A percentile compares a stretch with the other conserved stretches of the same genome.
phyloP scores from a whole-genome alignment of 2,113 vertebrate genomes.

The Phaethon lepturus region DNA sequence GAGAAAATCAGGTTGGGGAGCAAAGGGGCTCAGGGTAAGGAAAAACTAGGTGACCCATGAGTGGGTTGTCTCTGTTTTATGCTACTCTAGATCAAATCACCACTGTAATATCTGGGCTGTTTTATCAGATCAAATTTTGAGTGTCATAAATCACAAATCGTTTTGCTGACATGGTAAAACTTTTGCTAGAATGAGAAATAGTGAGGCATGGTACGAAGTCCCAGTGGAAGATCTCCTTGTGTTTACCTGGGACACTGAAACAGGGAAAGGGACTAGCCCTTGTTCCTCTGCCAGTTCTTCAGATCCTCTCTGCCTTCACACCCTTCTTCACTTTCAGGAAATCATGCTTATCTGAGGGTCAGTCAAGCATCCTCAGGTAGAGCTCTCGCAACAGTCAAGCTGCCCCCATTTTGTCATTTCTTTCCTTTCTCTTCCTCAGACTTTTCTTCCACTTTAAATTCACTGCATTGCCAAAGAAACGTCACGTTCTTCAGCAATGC shows the following conservation, averaged over 20 bases:
- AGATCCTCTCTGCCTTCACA: not conserved
- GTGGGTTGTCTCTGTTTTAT: not conserved
- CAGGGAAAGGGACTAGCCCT: not conserved
- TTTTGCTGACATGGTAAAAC: not conserved
- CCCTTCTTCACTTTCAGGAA: not conserved
- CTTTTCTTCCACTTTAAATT: not conserved
- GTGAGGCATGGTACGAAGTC: not conserved
- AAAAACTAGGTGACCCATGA: not conserved
- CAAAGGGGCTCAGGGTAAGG: not conserved
- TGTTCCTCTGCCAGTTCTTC: not conserved
- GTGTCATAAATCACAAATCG: not conserved
- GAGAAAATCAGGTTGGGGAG: not conserved
- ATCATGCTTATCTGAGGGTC: not conserved
- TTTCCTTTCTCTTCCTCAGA: not conserved
- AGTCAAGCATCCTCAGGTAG: not conserved
- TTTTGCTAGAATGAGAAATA: not conserved
- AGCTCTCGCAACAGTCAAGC: not conserved
- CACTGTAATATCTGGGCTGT: not conserved
- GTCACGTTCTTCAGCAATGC: not conserved
- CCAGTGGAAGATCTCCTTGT: not conserved
- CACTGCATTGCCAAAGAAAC: not conserved
- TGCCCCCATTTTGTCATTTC: not conserved
- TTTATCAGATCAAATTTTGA: not conserved
- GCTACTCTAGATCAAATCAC: not conserved
- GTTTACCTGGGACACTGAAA: not conserved